Evolutionary conservation across 2,113 vertebrate genomes (phyloP).

Genomic region (Pycnonotus jocosus): DNA sequence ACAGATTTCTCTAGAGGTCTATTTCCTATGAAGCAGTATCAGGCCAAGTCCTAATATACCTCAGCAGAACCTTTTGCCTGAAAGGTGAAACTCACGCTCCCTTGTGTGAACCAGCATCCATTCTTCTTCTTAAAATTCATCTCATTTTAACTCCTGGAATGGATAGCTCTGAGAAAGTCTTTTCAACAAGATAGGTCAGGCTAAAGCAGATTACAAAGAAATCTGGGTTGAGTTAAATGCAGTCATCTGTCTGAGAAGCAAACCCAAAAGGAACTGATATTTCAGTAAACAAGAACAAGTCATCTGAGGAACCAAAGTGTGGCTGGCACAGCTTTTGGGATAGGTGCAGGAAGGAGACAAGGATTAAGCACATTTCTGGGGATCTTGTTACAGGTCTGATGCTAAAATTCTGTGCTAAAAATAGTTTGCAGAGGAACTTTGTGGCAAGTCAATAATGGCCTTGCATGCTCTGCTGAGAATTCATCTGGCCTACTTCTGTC

Average conservation of each 20-base stretch:
- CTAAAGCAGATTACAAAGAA: not conserved
- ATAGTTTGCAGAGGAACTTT: not conserved
- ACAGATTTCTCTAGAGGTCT: not conserved
- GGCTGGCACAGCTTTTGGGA: not conserved
- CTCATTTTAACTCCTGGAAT: not conserved
- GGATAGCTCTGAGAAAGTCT: not conserved
- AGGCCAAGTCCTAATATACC: not conserved
- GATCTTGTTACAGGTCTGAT: not conserved
- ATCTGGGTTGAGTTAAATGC: not conserved
- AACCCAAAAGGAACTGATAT: not conserved
- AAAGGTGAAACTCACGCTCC: not conserved
- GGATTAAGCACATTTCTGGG: not conserved
- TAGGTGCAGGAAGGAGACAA: not conserved
- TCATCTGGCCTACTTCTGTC: not conserved
- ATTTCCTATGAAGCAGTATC: not conserved
- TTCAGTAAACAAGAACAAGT: not conserved
- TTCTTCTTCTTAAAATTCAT: not conserved
- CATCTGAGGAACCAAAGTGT: not conserved
- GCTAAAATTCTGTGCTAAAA: conserved; percentile 4
- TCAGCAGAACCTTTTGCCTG: not conserved
- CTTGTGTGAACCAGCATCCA: not conserved
- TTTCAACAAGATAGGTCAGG: not conserved
- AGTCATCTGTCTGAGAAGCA: not conserved
- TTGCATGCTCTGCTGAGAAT: not conserved
- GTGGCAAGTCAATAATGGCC: not conserved